These are phyloP conservation scores for Aplysina aerophoba DNA, from an alignment of 37 sponge, comb jelly and placozoan genomes.

Conservation along the genomic window DNA sequence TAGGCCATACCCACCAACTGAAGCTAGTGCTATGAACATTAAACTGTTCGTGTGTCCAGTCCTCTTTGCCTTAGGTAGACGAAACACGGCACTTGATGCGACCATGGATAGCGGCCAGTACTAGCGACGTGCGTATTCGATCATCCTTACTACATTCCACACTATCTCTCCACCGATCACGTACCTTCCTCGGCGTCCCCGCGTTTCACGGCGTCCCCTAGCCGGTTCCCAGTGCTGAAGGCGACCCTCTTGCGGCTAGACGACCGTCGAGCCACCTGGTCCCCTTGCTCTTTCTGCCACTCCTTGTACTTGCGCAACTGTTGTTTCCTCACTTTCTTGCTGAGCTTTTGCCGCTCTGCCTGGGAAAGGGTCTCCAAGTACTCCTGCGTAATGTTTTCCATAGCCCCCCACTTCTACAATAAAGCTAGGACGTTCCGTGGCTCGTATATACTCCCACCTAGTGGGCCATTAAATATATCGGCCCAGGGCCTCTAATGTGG, in stretches of 20 bases:
- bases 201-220: conserved; percentile 54
- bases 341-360: conserved; percentile 52
- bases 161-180: conserved; percentile 13
- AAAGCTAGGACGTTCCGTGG: no score
- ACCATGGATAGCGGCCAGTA: no score
- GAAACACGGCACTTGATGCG: no score
- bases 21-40: no score
- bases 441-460: no score
- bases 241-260: conserved; percentile 20
- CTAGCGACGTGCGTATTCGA: not conserved
- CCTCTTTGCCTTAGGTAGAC: no score
- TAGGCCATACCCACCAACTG: no score
- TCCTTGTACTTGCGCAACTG: conserved; percentile 50
- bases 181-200: conserved; percentile 67
- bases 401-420: no score
- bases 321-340: conserved; percentile 56
- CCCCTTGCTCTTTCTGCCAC: conserved; percentile 45
- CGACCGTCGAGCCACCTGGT: not conserved
- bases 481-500: no score
- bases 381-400: not conserved
- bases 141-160: not conserved
- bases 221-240: conserved; percentile 27
- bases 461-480: no score
- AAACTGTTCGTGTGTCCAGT: no score
- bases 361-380: conserved; percentile 38